Conservation (phyloP, 2,888 invertebrate genomes). For the Melanargia galathea region DNA sequence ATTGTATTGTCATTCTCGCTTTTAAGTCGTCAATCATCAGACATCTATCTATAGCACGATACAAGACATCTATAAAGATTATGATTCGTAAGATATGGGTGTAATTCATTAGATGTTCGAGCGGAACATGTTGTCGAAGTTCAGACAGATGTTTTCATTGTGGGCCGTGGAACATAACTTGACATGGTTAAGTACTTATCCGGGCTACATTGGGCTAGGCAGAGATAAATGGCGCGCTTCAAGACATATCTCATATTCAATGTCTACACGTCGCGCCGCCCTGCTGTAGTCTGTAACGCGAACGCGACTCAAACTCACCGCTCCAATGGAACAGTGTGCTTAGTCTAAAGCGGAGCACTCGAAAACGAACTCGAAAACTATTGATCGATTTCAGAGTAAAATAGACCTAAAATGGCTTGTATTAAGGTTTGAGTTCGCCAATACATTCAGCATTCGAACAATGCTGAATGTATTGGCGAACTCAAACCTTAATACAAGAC, state of each 20-base stretch:
- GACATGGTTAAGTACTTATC: slow-evolving; percentile 40
- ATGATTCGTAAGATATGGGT: background rate
- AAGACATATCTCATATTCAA: slow-evolving; percentile 49
- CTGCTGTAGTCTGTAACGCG: slow-evolving; percentile 39
- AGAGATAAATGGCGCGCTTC: slow-evolving; percentile 47
- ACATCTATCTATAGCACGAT: background rate
- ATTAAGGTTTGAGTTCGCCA: no score
- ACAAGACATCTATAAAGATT: background rate
- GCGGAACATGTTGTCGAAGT: slow-evolving; percentile 19
- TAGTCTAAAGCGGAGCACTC: no score
- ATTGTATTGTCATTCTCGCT: no score
- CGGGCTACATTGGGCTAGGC: slow-evolving; percentile 45
- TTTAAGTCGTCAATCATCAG: no score
- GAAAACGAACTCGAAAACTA: no score
- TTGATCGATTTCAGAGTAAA: no score
- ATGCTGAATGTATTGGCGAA: no score
- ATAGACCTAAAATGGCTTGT: no score
- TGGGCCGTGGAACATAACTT: slow-evolving; percentile 32
- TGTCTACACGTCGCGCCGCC: slow-evolving; percentile 45
- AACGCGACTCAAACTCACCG: no score
- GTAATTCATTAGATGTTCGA: slow-evolving; percentile 15
- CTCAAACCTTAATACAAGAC: no score
- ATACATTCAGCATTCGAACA: no score
- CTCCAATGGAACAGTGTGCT: no score
- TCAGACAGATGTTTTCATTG: slow-evolving; percentile 34